Conservation (phyloP, 1,140 invertebrate genomes). For the Temnothorax longispinosus region DNA sequence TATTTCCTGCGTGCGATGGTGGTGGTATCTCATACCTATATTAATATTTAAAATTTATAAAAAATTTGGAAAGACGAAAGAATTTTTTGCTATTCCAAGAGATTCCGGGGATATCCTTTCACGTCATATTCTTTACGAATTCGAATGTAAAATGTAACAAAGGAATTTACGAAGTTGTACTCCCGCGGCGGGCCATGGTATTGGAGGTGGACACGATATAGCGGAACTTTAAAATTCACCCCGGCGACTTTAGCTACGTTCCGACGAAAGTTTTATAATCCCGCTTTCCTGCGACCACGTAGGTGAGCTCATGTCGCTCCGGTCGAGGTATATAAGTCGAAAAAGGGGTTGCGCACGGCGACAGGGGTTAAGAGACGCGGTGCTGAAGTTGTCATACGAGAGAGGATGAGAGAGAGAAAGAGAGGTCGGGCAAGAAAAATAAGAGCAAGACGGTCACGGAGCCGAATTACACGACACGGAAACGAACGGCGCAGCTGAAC, state of each 20-base stretch:
- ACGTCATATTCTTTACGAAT: constrained; percentile 25
- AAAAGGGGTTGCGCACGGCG: constrained; percentile 21
- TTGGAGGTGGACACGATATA: constrained; percentile 54
- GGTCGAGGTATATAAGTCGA: constrained; percentile 45
- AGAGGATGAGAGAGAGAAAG: constrained; percentile 7
- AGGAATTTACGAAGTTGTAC: constrained; percentile 67
- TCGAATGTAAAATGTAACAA: constrained; percentile 72
- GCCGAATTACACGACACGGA: constrained; percentile 56
- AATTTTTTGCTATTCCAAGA: constrained; percentile 6
- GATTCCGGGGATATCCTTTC: background rate
- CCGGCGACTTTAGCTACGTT: constrained; percentile 70
- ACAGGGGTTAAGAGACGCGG: constrained; percentile 48
- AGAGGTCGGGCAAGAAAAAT: constrained; percentile 36
- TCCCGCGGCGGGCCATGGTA: constrained; percentile 18
- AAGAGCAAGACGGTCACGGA: constrained; percentile 37
- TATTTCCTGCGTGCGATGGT: background rate
- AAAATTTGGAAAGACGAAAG: background rate
- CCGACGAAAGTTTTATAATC: constrained; percentile 74
- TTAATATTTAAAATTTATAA: background rate
- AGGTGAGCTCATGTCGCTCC: constrained; percentile 55
- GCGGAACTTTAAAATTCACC: constrained; percentile 71
- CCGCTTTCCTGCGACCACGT: constrained; percentile 68
- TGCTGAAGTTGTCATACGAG: constrained; percentile 45
- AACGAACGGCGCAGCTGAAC: constrained; percentile 52
- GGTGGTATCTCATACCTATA: background rate